Conservation (phyloP, 2,888 invertebrate species). For the Andrena camellia region DNA sequence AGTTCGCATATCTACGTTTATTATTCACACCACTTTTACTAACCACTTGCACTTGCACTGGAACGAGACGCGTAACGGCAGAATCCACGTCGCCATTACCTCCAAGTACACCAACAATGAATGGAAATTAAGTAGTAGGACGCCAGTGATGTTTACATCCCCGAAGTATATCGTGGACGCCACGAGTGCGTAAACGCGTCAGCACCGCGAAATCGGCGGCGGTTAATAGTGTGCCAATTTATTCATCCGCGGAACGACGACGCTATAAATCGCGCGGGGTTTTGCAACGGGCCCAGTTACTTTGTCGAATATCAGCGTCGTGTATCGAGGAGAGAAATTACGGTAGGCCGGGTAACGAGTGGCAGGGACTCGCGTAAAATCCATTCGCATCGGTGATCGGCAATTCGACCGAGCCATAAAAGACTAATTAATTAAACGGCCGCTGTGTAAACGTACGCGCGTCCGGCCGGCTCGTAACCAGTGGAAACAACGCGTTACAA, state of each 20-base stretch:
- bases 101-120: not conserved
- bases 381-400: slow-evolving; percentile 48
- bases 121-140: not conserved
- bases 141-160: not conserved
- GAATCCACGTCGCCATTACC: not conserved
- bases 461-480: slow-evolving; percentile 50
- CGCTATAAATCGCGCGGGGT: not conserved
- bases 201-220: not conserved
- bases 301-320: slow-evolving; percentile 20
- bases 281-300: not conserved
- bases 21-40: no score
- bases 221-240: not conserved
- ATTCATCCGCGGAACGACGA: not conserved
- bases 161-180: not conserved
- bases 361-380: slow-evolving; percentile 25
- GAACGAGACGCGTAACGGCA: no score
- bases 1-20: no score
- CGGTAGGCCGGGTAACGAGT: slow-evolving; percentile 24
- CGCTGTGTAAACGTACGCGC: slow-evolving; percentile 56
- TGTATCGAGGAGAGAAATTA: slow-evolving; percentile 39
- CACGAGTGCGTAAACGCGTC: not conserved
- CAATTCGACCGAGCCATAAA: slow-evolving; percentile 56
- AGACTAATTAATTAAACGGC: slow-evolving; percentile 69
- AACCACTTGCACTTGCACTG: no score
- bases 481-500: slow-evolving; percentile 66